phyloP scores from a whole-genome alignment of 2,797 vertebrate genomes.

The Sebastes paucispinis region DNA sequence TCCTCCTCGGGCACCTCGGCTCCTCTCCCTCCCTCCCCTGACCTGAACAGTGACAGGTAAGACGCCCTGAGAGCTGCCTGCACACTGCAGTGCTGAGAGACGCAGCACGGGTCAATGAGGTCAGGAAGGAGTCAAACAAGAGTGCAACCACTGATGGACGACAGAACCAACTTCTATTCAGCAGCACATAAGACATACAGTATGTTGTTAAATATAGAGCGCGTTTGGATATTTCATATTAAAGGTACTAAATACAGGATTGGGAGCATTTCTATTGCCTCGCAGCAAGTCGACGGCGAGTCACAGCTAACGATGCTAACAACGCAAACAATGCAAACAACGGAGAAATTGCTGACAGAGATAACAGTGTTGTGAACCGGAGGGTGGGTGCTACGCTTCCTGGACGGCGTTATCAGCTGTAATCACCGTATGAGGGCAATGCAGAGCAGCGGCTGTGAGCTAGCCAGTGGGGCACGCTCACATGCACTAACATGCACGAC shows the following conservation, averaged over 20 bases:
- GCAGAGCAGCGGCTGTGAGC: rapidly evolving
- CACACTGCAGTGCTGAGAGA: neutral
- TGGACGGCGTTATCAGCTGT: neutral
- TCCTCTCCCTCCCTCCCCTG: conserved; percentile 19
- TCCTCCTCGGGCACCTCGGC: conserved; percentile 28
- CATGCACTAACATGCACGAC: too few relatives aligned
- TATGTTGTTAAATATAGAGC: neutral
- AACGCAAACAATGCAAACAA: neutral
- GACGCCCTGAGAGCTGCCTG: conserved; percentile 27
- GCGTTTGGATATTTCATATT: neutral
- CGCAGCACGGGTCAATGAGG: conserved; percentile 23
- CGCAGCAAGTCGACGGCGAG: rapidly evolving
- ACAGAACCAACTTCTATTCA: neutral
- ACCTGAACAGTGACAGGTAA: conserved; percentile 61
- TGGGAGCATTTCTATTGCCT: too few relatives aligned
- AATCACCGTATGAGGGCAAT: neutral
- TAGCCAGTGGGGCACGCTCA: too few relatives aligned
- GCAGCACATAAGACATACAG: neutral
- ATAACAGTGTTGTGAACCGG: neutral
- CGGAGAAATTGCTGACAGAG: neutral
- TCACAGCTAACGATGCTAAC: neutral
- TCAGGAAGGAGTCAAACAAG: conserved; percentile 18
- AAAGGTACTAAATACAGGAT: neutral
- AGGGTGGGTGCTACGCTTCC: too few relatives aligned
- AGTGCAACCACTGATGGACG: neutral